Conservation (phyloP, 2,113 vertebrate genomes). For the Laticauda laticaudata region DNA sequence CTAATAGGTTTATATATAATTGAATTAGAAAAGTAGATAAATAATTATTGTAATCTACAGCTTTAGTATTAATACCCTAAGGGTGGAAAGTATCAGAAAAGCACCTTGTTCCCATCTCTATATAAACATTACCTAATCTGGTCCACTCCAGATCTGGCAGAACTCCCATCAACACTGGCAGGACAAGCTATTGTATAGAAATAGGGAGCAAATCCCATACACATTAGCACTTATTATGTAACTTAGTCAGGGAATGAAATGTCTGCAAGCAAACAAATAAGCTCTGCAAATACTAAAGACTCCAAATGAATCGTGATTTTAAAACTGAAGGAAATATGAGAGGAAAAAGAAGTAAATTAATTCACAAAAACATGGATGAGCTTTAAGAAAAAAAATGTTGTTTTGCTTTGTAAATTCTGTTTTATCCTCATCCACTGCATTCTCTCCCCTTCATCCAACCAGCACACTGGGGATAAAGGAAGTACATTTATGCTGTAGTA, state of each 20-base stretch:
- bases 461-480: background rate
- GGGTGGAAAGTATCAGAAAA: background rate
- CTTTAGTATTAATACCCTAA: background rate
- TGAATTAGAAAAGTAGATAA: conserved; percentile 10
- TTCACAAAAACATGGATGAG: background rate
- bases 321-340: background rate
- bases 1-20: conserved; percentile 54
- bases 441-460: background rate
- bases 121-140: background rate
- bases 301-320: background rate
- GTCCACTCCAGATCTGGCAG: background rate
- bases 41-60: background rate
- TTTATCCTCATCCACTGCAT: background rate
- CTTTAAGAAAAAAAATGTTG: background rate
- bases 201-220: background rate
- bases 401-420: background rate
- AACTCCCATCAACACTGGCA: background rate
- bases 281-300: background rate
- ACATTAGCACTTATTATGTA: background rate
- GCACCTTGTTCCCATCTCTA: background rate
- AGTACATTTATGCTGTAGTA: background rate
- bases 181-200: background rate
- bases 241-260: background rate
- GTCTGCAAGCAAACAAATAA: background rate
- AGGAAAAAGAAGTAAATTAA: background rate